Conservation (phyloP, 2,888 invertebrate genomes). For the Lapara coniferarum region DNA sequence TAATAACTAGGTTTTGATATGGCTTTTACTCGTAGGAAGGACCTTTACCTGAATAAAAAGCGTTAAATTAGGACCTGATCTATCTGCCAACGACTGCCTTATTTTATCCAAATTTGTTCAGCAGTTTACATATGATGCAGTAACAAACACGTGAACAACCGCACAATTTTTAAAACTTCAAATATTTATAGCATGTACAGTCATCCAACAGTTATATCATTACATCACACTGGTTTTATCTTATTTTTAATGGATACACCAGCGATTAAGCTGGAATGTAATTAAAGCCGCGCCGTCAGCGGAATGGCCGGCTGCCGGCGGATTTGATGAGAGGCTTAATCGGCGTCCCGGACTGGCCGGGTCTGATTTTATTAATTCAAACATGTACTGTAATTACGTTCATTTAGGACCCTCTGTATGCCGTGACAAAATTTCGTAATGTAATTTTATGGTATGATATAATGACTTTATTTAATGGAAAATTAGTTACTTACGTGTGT, state of each 20-base stretch:
- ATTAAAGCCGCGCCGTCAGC: conserved; percentile 29
- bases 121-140: too few relatives aligned
- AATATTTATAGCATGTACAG: not conserved
- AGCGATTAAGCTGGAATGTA: conserved; percentile 35
- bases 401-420: not conserved
- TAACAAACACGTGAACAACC: not conserved
- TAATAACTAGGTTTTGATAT: too few relatives aligned
- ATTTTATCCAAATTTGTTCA: too few relatives aligned
- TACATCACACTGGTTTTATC: conserved; percentile 14
- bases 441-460: not conserved
- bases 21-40: too few relatives aligned
- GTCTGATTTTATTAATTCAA: not conserved
- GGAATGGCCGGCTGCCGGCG: conserved; percentile 3
- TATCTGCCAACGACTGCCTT: too few relatives aligned
- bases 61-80: too few relatives aligned
- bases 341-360: not conserved
- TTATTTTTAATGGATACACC: conserved; percentile 42
- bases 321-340: conserved; percentile 14
- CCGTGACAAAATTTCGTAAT: not conserved
- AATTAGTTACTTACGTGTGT: not conserved
- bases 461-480: not conserved
- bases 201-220: not conserved
- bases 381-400: conserved; percentile 12
- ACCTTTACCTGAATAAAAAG: too few relatives aligned
- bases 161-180: not conserved